phyloP scores from a whole-genome alignment of 1,140 invertebrate genomes.

The Bombyx mori region ASM3026992v2 NC_085110.1:14647501-14648000 shows the following conservation, averaged over 20 bases:
- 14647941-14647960: neutral
- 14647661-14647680: too few relatives aligned
- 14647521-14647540: conserved; percentile 20
- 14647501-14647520: neutral
- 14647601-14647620: neutral
- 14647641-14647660: too few relatives aligned
- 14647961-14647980: conserved; percentile 27
- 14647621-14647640: too few relatives aligned
- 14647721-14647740: too few relatives aligned
- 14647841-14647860: neutral
- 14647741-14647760: too few relatives aligned
- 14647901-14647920: conserved; percentile 2
- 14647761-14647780: too few relatives aligned
- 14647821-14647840: neutral
- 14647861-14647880: neutral
- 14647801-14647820: neutral
- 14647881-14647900: neutral
- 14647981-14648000: conserved; percentile 30
- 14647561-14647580: conserved; percentile 24
- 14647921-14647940: neutral
- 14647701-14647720: too few relatives aligned
- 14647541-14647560: conserved; percentile 20
- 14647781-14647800: too few relatives aligned
- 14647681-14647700: too few relatives aligned
- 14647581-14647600: conserved; percentile 23